A percentile compares a stretch with the other conserved stretches of the same genome.
phyloP scores from a whole-genome alignment of 2,888 invertebrate species.

The Toxonevra muliebris region DNA sequence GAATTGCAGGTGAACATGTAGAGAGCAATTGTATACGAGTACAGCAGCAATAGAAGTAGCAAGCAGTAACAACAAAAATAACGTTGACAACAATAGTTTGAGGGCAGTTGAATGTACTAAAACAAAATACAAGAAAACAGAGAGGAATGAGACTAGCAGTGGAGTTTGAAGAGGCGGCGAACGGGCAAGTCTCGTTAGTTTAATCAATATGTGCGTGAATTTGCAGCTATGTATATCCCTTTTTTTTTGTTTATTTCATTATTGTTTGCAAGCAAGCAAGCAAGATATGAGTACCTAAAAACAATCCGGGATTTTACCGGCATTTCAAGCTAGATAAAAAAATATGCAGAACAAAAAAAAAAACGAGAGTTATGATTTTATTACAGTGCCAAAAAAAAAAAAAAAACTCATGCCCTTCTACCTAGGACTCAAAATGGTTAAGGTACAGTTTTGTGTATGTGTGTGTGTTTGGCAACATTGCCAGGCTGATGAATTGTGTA shows the following conservation, averaged over 20 bases:
- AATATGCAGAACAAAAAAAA: slow-evolving; percentile 13
- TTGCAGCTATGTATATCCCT: not conserved
- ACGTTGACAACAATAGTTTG: no score
- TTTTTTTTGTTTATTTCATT: not conserved
- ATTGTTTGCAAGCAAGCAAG: not conserved
- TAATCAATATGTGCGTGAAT: slow-evolving; percentile 55
- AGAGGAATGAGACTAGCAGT: no score
- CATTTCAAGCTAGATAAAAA: not conserved
- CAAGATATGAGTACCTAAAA: no score
- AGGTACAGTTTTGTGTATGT: slow-evolving; percentile 1
- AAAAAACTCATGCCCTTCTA: not conserved
- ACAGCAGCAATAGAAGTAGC: no score
- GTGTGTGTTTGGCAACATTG: not conserved
- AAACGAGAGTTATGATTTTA: slow-evolving; percentile 56
- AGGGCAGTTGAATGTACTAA: no score
- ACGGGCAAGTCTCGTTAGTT: slow-evolving; percentile 46
- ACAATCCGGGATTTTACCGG: not conserved
- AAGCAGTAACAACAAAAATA: no score
- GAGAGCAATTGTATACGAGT: no score
- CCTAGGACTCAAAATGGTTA: no score
- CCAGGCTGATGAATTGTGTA: slow-evolving; percentile 52
- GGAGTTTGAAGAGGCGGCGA: not conserved
- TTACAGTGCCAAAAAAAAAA: slow-evolving; percentile 46
- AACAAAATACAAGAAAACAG: no score
- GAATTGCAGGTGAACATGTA: no score